Evolutionary conservation across 2,888 invertebrate species (phyloP).

Genomic region (Hirtodrosophila cameraria): DNA sequence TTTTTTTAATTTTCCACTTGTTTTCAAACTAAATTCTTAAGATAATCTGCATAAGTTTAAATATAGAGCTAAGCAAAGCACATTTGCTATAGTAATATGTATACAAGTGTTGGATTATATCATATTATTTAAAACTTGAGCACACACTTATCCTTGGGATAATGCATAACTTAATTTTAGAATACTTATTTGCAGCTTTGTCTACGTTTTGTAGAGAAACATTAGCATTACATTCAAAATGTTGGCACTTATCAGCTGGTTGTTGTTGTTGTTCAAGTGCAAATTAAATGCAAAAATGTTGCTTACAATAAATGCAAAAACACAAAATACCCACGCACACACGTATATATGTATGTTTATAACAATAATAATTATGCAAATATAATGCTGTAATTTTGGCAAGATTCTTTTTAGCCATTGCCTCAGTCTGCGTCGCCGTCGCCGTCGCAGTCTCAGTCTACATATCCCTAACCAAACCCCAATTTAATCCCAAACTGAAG

Average conservation of each 20-base stretch:
- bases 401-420: slow-evolving; percentile 64
- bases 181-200: slow-evolving; percentile 1
- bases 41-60: too few species aligned
- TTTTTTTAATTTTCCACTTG: too few species aligned
- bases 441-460: slow-evolving; percentile 8
- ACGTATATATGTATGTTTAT: slow-evolving; percentile 10
- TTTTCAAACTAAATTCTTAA: too few species aligned
- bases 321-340: not conserved
- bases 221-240: slow-evolving; percentile 14
- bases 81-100: too few species aligned
- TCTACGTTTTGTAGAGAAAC: too few species aligned
- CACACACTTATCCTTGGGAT: not conserved
- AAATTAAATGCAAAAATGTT: slow-evolving; percentile 71
- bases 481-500: not conserved
- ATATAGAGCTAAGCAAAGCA: too few species aligned
- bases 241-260: slow-evolving; percentile 54
- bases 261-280: slow-evolving; percentile 63
- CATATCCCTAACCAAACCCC: slow-evolving; percentile 17
- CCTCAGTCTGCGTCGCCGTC: slow-evolving; percentile 3
- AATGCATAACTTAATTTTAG: slow-evolving; percentile 6
- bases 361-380: slow-evolving; percentile 75
- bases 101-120: too few species aligned
- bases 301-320: slow-evolving; percentile 53
- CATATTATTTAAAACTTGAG: too few species aligned
- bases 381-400: slow-evolving; percentile 68